Evolutionary conservation across 2,113 vertebrate genomes (phyloP).

Genomic region (Arizona elegans): DNA sequence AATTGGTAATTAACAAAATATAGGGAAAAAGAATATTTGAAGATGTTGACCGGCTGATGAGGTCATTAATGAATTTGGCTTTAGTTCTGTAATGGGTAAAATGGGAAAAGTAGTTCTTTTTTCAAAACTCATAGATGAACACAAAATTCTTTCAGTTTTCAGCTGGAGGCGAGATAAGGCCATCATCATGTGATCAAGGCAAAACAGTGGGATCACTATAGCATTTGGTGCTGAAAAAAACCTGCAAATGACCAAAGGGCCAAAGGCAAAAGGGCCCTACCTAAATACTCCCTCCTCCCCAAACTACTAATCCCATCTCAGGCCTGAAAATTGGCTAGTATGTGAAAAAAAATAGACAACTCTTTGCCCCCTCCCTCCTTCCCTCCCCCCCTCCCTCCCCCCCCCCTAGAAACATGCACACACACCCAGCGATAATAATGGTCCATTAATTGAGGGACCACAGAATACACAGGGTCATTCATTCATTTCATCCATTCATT

Average conservation of each 20-base stretch:
- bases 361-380: background rate
- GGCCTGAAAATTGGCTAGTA: background rate
- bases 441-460: background rate
- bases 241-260: background rate
- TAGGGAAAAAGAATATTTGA: background rate
- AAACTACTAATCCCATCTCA: background rate
- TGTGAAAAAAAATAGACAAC: background rate
- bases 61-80: background rate
- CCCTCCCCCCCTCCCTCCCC: background rate
- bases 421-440: background rate
- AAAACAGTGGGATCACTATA: background rate
- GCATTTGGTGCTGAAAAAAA: background rate
- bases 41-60: background rate
- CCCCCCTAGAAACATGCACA: background rate
- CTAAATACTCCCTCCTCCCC: background rate
- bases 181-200: background rate
- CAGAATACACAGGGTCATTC: background rate
- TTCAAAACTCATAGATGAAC: background rate
- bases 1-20: background rate
- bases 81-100: background rate
- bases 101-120: background rate
- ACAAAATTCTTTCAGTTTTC: background rate
- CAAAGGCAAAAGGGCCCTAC: background rate
- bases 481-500: conserved; percentile 10
- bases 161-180: background rate